Evolutionary conservation across 2,113 vertebrate species (phyloP), one percentile per base, ranked within the genome.

Genomic region (Eudyptes chrysolophus): DNA sequence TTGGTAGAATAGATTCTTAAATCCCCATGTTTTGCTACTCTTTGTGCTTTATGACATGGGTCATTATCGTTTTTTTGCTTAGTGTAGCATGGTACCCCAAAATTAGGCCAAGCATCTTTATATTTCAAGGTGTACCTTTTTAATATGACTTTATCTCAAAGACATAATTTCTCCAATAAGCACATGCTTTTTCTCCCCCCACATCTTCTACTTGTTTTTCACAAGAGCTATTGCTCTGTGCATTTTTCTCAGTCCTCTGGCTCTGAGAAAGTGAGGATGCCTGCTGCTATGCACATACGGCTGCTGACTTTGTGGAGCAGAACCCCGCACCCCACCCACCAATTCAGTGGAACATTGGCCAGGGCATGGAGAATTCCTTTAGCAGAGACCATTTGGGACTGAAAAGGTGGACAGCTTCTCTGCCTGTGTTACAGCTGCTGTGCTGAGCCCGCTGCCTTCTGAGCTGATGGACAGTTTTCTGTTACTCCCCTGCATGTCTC

Each of bases 271-370:
- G 26, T 6, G 72, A 89, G 25, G 16, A 26, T 42, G 40, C 42
- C 49, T 61, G 51, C 38, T 19, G 32, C 66, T 54, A 57, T 7
- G 13, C 46, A 87, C 11, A 51, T 27, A 60, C 0, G 4, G 57
- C 58, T 72, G 49, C 58, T 84, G 34, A 16, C n/a, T 65, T 64
- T 14, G 13, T 2, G 16, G 30, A 84, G 30, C 42, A 89, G 38
- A 90, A 44, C 30, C n/a, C 51, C 77, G 52, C 34, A 84, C 6
- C 60, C 26, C 40, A 84, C 14, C 24, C 42, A 91, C 46, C 38
- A 78, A 21, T 2, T 8, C 0, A 0, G 51, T 2, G 0, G 58
- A 70, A 92, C 87, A 49, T 9, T 54, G 46, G 46, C 51, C 72
- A 58, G 46, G 55, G 19, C 60, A 71, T 4, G 20, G 69, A 82